These are phyloP conservation scores for Coregonus sp. DNA, from an alignment of 2,797 vertebrate genomes.

Conservation along the genomic window DNA sequence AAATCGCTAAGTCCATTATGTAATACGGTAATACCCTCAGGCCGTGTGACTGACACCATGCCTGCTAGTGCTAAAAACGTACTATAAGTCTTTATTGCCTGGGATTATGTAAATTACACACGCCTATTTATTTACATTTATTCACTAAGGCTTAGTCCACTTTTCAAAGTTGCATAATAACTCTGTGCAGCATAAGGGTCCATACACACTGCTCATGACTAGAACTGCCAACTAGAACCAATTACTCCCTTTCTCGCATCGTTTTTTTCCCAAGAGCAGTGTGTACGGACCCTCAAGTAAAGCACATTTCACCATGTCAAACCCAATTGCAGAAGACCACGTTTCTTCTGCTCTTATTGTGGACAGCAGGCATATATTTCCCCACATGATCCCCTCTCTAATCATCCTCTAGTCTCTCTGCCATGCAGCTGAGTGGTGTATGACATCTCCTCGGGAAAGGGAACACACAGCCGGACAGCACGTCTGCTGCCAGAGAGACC, in stretches of 20 bases:
- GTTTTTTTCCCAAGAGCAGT: background rate
- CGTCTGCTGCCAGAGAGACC: constrained; percentile 32
- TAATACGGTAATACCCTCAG: background rate
- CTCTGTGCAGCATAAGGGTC: background rate
- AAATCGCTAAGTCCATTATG: background rate
- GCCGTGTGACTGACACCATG: background rate
- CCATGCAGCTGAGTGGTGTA: constrained; percentile 23
- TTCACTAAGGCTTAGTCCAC: background rate
- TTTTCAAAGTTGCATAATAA: background rate
- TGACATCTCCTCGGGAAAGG: constrained; percentile 21
- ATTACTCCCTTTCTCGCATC: background rate
- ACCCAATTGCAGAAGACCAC: background rate
- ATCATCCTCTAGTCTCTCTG: constrained; percentile 21
- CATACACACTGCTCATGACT: background rate
- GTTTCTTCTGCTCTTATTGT: background rate
- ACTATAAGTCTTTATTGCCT: background rate
- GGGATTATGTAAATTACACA: background rate
- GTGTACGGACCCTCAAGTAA: background rate
- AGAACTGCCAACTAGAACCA: background rate
- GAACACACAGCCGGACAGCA: constrained; percentile 30
- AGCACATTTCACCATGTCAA: background rate
- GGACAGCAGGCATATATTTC: constrained; percentile 2
- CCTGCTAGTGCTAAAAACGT: background rate
- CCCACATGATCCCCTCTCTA: constrained; percentile 22
- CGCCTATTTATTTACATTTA: background rate